A percentile compares a stretch with the other conserved stretches of the same genome.
Evolutionary conservation across 2,888 invertebrate species (phyloP).

Genomic region (Polyommatus icarus): DNA sequence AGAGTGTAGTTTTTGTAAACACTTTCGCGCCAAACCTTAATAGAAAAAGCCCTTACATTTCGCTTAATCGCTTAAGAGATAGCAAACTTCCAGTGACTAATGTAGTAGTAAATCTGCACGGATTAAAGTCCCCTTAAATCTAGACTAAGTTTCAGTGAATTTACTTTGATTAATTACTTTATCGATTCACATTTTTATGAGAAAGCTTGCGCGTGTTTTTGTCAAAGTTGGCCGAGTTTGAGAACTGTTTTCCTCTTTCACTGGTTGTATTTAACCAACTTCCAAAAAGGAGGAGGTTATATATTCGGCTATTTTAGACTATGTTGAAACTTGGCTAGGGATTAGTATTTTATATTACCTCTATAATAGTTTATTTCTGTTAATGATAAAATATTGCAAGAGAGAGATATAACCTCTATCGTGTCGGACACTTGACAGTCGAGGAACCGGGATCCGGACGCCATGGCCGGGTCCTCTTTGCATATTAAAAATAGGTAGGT

Average conservation of each 20-base stretch:
- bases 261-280: background rate
- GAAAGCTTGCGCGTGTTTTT: background rate
- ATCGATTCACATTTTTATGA: conserved; percentile 3
- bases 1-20: background rate
- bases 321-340: too few relatives aligned
- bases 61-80: conserved; percentile 16
- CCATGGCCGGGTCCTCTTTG: too few relatives aligned
- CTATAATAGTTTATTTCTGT: too few relatives aligned
- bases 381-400: too few relatives aligned
- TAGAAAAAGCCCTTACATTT: conserved; percentile 16
- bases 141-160: conserved; percentile 19
- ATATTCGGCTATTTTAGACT: too few relatives aligned
- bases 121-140: conserved; percentile 20
- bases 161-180: conserved; percentile 26
- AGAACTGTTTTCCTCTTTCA: background rate
- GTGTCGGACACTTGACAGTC: too few relatives aligned
- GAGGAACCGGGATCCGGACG: too few relatives aligned
- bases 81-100: conserved; percentile 9
- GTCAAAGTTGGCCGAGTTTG: background rate
- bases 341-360: too few relatives aligned
- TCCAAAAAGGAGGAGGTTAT: too few relatives aligned
- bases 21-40: background rate
- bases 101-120: conserved; percentile 21
- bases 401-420: too few relatives aligned
- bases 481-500: too few relatives aligned